Evolutionary conservation across 2,888 invertebrate genomes (phyloP).

Genomic region (Parnassius glacialis): DNA sequence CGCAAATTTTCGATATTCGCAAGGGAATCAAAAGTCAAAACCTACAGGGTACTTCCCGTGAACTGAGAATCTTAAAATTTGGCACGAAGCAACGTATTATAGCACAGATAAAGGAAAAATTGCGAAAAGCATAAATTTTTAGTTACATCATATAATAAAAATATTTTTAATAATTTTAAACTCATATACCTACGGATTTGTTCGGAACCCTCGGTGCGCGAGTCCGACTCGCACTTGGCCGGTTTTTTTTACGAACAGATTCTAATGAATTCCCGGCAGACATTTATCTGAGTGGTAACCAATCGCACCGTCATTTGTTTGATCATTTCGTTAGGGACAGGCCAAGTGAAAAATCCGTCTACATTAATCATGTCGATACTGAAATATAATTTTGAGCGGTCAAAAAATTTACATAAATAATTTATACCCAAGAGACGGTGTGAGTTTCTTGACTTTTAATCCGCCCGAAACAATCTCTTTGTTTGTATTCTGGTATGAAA

Average conservation of each 20-base stretch:
- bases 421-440: conserved; percentile 67
- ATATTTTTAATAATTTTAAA: too few relatives aligned
- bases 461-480: conserved; percentile 37
- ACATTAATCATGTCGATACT: conserved; percentile 74
- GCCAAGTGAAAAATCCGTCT: conserved; percentile 72
- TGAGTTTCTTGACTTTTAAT: conserved; percentile 49
- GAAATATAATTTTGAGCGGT: conserved; percentile 73
- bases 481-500: conserved; percentile 9
- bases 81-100: too few relatives aligned
- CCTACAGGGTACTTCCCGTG: too few relatives aligned
- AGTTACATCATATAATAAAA: too few relatives aligned
- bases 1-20: too few relatives aligned
- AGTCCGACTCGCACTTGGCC: too few relatives aligned
- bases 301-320: conserved; percentile 69
- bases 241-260: conserved; percentile 42
- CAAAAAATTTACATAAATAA: conserved; percentile 78
- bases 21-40: too few relatives aligned
- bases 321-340: conserved; percentile 66
- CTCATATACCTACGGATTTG: too few relatives aligned
- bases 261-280: conserved; percentile 69
- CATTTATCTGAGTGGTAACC: conserved; percentile 56
- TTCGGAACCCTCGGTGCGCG: too few relatives aligned
- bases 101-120: too few relatives aligned
- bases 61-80: too few relatives aligned
- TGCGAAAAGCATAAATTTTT: too few relatives aligned